Base-by-base conservation (phyloP, 1,140 invertebrate genomes). In the Sipha flava region DNA sequence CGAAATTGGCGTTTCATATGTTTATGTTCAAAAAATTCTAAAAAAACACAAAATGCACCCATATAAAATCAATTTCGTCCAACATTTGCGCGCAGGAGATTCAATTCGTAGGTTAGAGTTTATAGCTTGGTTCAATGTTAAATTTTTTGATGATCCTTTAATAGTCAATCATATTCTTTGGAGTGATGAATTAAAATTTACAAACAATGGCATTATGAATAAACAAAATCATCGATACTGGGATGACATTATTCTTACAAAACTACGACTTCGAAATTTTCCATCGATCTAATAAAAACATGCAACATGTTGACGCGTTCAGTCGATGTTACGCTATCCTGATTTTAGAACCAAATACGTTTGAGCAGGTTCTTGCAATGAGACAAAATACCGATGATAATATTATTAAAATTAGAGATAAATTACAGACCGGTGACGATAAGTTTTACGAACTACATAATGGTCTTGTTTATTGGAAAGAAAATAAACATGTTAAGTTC, bases 161-260 rank as follows among this genome's bases (percentile, higher is more conserved):
- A n/a, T n/a, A n/a, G n/a, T n/a, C n/a, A n/a, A n/a, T n/a, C n/a
- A n/a, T n/a, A n/a, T n/a, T n/a, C n/a, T n/a, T n/a, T n/a, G n/a
- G n/a, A n/a, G n/a, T n/a, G n/a, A n/a, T n/a, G n/a, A n/a, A n/a
- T n/a, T n/a, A n/a, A n/a, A n/a, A n/a, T n/a, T n/a, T n/a, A n/a
- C n/a, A n/a, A n/a, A n/a, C n/a, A n/a, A n/a, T n/a, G n/a, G n/a
- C n/a, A n/a, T n/a, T n/a, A n/a, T 37, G 57, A 79, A 83, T 81
- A 81, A 84, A 83, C 14, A 49, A 26, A 12, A 80, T n/a, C 84
- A 70, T 79, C 84, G 12, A 57, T 26, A 40, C 68, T 1, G 16
- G 68, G 21, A 47, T 72, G 68, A n/a, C 37, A 26, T 45, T 70
- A 16, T 43, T n/a, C 6, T 70, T 70, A n/a, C 66, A 70, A 72